Conservation (phyloP, 1,140 invertebrate genomes). For the Drosophila takahashii region DNA sequence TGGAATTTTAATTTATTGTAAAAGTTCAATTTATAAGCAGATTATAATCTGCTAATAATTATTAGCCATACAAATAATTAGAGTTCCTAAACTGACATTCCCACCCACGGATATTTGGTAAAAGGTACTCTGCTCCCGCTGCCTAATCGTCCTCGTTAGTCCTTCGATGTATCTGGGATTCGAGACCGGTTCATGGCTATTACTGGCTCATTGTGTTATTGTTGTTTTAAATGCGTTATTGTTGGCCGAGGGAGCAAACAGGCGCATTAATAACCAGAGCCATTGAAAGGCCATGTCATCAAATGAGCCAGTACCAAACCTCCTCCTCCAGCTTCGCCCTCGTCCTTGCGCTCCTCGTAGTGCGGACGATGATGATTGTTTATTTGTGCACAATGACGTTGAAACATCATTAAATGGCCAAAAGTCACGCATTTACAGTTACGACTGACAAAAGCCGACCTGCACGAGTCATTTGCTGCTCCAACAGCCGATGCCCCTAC, state of each 20-base stretch:
- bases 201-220: conserved; percentile 63
- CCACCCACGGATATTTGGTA: conserved; percentile 15
- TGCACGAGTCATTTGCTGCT: conserved; percentile 66
- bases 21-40: too few relatives aligned
- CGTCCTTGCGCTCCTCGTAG: conserved; percentile 16
- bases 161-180: conserved; percentile 36
- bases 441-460: conserved; percentile 61
- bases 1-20: too few relatives aligned
- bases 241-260: conserved; percentile 60
- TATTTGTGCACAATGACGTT: conserved; percentile 76
- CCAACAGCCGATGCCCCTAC: conserved; percentile 8
- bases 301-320: conserved; percentile 69
- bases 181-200: conserved; percentile 48
- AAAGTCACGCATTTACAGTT: conserved; percentile 82
- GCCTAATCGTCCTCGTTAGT: conserved; percentile 72
- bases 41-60: too few relatives aligned
- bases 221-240: conserved; percentile 82
- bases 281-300: conserved; percentile 78
- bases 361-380: conserved; percentile 77
- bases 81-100: conserved; percentile 18
- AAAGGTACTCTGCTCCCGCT: conserved; percentile 44
- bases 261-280: conserved; percentile 75
- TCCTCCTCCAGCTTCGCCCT: conserved; percentile 2
- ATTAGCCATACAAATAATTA: conserved; percentile 11
- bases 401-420: conserved; percentile 81